Conservation (phyloP, 1,140 invertebrate species). For the Platorchestia sp. region DNA sequence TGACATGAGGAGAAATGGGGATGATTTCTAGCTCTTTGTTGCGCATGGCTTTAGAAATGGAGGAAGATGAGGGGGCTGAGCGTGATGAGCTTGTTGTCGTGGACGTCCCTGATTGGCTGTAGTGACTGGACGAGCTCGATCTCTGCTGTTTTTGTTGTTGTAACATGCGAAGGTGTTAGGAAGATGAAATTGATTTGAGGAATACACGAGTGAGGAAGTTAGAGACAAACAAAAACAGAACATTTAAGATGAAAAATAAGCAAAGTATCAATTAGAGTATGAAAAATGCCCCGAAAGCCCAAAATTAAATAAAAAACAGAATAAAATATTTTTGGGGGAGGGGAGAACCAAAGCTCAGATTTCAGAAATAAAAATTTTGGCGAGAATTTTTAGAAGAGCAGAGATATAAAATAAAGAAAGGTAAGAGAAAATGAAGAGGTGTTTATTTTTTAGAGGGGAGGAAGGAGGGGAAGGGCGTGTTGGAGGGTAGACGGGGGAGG, state of each 20-base stretch:
- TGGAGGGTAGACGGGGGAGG: neutral
- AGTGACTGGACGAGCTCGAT: neutral
- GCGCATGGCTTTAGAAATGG: conserved; percentile 60
- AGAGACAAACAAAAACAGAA: neutral
- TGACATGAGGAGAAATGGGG: conserved; percentile 64
- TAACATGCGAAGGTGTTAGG: too few relatives aligned
- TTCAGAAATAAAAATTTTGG: too few relatives aligned
- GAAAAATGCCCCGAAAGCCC: neutral
- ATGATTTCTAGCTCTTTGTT: conserved; percentile 68
- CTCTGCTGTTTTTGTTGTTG: neutral
- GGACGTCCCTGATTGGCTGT: neutral
- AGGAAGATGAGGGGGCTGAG: neutral
- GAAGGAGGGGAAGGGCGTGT: neutral
- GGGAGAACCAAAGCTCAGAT: too few relatives aligned
- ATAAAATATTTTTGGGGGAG: too few relatives aligned
- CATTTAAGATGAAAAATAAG: neutral
- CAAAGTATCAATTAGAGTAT: neutral
- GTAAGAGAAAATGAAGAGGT: neutral
- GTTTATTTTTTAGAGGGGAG: neutral
- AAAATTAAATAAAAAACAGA: neutral
- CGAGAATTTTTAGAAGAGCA: neutral
- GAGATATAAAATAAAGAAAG: neutral
- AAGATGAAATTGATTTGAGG: neutral
- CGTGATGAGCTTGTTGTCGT: neutral
- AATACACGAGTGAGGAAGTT: neutral